phyloP scores from a whole-genome alignment of 2,113 vertebrate genomes.

The Centrocercus urophasianus region DNA sequence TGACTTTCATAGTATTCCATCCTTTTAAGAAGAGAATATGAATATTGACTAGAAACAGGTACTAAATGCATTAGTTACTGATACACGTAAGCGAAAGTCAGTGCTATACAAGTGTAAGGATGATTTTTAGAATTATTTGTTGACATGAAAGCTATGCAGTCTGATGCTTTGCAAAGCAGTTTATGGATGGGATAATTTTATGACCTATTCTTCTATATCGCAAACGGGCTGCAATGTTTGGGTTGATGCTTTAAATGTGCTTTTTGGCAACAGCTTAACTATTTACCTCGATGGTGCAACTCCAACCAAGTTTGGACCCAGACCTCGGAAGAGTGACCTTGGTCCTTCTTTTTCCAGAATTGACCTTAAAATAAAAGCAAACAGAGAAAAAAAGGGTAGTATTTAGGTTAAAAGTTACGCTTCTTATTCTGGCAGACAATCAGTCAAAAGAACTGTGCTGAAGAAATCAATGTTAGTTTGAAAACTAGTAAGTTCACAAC shows the following conservation, averaged over 20 bases:
- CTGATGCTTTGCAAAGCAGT: background rate
- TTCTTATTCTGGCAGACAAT: background rate
- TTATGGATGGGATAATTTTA: background rate
- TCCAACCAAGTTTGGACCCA: conserved; percentile 96
- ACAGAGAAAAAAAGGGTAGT: background rate
- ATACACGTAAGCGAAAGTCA: background rate
- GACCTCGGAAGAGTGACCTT: conserved; percentile 93
- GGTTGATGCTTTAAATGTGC: background rate
- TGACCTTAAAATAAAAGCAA: conserved; percentile 77
- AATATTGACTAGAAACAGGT: background rate
- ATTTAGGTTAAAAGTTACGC: conserved; percentile 6
- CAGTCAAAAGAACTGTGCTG: background rate
- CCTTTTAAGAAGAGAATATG: background rate
- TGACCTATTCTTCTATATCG: background rate
- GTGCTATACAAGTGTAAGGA: rapidly evolving
- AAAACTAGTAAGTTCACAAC: background rate
- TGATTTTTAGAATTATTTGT: background rate
- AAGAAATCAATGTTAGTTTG: background rate
- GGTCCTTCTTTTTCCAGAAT: conserved; percentile 98
- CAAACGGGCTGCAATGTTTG: background rate
- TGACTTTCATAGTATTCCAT: background rate
- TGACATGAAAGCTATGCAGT: background rate
- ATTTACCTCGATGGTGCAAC: conserved; percentile 96
- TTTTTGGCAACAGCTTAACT: background rate
- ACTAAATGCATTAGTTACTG: background rate